Conservation (phyloP, 2,888 invertebrate genomes). For the Anagyrus pseudococci region DNA sequence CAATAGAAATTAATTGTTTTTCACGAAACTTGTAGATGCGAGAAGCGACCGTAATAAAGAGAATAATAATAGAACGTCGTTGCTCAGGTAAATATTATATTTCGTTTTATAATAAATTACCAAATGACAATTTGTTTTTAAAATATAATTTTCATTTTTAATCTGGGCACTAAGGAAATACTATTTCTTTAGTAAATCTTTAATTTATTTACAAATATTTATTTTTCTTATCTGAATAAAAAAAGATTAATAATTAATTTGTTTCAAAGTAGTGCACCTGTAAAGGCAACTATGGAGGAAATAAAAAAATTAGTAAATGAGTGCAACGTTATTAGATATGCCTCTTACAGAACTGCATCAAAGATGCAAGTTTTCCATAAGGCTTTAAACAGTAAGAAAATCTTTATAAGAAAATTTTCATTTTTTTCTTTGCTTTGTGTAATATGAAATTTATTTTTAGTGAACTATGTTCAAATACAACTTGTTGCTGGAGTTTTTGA, state of each 20-base stretch:
- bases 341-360: constrained; percentile 77
- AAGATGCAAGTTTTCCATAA: constrained; percentile 73
- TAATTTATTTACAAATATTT: not conserved
- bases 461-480: constrained; percentile 64
- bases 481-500: constrained; percentile 76
- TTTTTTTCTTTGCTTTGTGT: constrained; percentile 41
- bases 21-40: constrained; percentile 5
- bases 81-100: constrained; percentile 14
- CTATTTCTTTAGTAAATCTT: constrained; percentile 4
- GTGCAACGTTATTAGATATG: constrained; percentile 76
- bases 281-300: constrained; percentile 65
- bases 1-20: not conserved
- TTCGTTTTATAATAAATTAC: not conserved
- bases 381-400: constrained; percentile 70
- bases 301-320: constrained; percentile 68
- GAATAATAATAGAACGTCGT: constrained; percentile 3
- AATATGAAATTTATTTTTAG: constrained; percentile 56
- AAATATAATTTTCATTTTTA: not conserved
- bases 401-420: not conserved
- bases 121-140: not conserved
- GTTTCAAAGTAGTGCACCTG: constrained; percentile 65
- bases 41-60: not conserved
- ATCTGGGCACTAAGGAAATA: not conserved
- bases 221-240: not conserved
- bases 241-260: constrained; percentile 44